A percentile compares a stretch with the other conserved stretches of the same genome.
Evolutionary conservation across 2,113 vertebrate genomes (phyloP).

Genomic region (Scatophagus argus): DNA sequence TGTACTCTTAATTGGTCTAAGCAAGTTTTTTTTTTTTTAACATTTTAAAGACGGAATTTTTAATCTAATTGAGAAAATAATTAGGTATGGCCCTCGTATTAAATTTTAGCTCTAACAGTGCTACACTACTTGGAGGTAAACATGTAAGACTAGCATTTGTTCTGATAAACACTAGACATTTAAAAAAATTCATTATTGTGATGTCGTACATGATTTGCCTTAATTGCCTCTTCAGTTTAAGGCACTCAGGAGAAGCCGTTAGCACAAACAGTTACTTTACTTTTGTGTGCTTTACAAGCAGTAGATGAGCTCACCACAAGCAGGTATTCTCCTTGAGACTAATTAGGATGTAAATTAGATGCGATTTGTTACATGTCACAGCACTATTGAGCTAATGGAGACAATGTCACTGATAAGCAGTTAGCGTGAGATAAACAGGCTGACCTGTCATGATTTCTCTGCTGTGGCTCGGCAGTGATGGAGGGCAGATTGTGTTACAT

Average conservation of each 20-base stretch:
- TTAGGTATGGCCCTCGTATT: too few relatives aligned
- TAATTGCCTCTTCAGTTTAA: background rate
- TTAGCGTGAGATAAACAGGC: slow-evolving; percentile 33
- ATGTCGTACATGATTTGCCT: background rate
- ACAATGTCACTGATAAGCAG: slow-evolving; percentile 28
- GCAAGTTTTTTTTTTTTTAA: background rate
- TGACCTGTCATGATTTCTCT: slow-evolving; percentile 20
- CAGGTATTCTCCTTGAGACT: background rate
- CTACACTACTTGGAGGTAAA: background rate
- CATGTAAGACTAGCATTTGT: background rate
- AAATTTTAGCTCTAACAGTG: background rate
- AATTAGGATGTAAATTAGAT: slow-evolving; percentile 39
- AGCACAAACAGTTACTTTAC: slow-evolving; percentile 17
- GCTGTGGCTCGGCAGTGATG: slow-evolving; percentile 3
- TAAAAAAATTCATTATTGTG: background rate
- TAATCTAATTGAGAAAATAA: too few relatives aligned
- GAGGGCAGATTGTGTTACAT: background rate
- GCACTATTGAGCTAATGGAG: slow-evolving; percentile 16
- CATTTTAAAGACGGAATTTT: too few relatives aligned
- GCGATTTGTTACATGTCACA: slow-evolving; percentile 1
- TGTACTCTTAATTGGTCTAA: too few relatives aligned
- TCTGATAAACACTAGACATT: background rate
- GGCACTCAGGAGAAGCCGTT: background rate
- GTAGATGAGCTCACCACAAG: background rate
- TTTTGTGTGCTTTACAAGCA: slow-evolving; percentile 8